Percentiles rank a stretch among this genome's conserved stretches.
These are phyloP conservation scores for Halictus ligatus DNA, from an alignment of 2,888 invertebrate genomes.

Conservation along the genomic window DNA sequence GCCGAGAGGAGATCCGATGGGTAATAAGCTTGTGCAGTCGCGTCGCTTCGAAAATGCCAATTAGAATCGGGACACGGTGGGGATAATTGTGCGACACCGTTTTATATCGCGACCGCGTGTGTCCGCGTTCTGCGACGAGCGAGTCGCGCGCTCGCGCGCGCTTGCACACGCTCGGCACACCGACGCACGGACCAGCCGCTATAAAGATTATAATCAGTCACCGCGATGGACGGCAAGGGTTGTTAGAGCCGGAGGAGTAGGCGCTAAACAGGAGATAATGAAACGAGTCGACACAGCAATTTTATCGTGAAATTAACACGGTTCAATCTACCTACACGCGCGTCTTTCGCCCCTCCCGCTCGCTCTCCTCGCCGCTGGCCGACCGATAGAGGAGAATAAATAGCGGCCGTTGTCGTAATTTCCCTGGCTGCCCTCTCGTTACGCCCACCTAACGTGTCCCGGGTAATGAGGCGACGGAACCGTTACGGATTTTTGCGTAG, in stretches of 20 bases:
- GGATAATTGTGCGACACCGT: constrained; percentile 53
- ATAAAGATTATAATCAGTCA: constrained; percentile 60
- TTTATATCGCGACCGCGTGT: constrained; percentile 21
- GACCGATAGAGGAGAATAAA: constrained; percentile 31
- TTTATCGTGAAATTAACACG: constrained; percentile 61
- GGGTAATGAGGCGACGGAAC: constrained; percentile 1
- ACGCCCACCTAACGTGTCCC: constrained; percentile 33
- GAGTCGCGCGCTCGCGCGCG: constrained; percentile 5
- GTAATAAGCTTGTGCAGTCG: background rate
- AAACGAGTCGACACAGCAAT: constrained; percentile 58
- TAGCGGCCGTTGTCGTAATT: constrained; percentile 28
- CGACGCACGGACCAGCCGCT: constrained; percentile 17
- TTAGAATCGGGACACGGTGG: constrained; percentile 31
- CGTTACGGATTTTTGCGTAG: constrained; percentile 1
- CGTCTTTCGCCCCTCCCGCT: constrained; percentile 16
- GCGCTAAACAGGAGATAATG: constrained; percentile 69
- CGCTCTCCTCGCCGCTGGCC: background rate
- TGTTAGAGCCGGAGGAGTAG: constrained; percentile 56
- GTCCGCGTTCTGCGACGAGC: constrained; percentile 22
- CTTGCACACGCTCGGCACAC: constrained; percentile 1
- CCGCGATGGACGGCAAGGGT: constrained; percentile 56
- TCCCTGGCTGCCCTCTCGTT: constrained; percentile 11
- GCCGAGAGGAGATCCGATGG: background rate
- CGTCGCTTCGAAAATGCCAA: constrained; percentile 32
- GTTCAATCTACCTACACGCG: constrained; percentile 40